Evolutionary conservation across 2,888 invertebrate species (phyloP), one percentile per base, ranked within the genome.

Genomic region (Andrena chrysosceles): DNA sequence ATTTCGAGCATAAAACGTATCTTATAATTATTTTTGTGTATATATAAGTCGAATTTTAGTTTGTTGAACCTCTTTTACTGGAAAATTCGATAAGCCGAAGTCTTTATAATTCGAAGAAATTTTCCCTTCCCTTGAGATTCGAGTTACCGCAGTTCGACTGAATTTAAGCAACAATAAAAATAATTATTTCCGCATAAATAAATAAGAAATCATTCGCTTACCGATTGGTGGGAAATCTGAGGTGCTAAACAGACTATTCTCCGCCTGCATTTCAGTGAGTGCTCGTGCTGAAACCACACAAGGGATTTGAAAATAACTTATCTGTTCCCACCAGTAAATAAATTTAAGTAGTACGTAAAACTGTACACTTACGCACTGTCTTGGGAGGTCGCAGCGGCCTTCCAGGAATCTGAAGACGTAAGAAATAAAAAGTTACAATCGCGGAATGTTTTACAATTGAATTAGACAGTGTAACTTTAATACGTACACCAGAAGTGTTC

Each of bases 161-260:
- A 13, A 42, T 13, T 52, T 52, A 52, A 52, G 2, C 52, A 56
- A 7, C 42, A 42, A 16, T 42, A 42, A 42, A 42, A 42, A 42
- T 5, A 42, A 42, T 13, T 0, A 16, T 1, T 42, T 42, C 0
- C 42, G 16, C 10, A 35, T 66, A 13, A 42, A 7, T 59, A 31
- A 42, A 52, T 63, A 72, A 81, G 49, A 0, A 31, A 62, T 8
- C 1, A 16, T 29, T 26, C 67, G 35, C 59, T 70, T 67, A 90
- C 90, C 90, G 68, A 90, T 85, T 1, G 84, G 68, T 60, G 90
- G 90, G 59, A 90, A 90, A 67, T 88, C 85, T 62, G 60, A n/a
- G 7, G 83, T 71, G 59, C 74, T 84, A 63, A 86, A 31, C 60
- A 75, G 67, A 73, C 78, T 83, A 33, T 26, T 35, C 23, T 16